These are phyloP conservation scores for Zootermopsis nevadensis DNA, from an alignment of 2,888 invertebrate species.

Conservation along the genomic window DNA sequence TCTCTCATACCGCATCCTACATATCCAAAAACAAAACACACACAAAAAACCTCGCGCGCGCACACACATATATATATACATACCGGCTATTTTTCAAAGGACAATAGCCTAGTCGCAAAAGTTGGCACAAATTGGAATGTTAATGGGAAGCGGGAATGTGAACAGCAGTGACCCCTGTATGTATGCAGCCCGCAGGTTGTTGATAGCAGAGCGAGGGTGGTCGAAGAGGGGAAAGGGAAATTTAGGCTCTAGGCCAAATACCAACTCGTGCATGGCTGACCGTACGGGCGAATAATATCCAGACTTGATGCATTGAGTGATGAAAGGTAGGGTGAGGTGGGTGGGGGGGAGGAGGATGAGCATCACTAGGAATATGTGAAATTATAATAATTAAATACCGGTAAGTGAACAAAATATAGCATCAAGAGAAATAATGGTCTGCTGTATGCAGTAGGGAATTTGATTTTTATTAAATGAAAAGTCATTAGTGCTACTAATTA, in stretches of 20 bases:
- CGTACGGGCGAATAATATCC: conserved; percentile 10
- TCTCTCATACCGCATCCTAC: conserved; percentile 42
- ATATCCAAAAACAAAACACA: conserved; percentile 47
- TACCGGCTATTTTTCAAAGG: conserved; percentile 48
- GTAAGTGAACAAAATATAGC: conserved; percentile 42
- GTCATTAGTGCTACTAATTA: conserved; percentile 40
- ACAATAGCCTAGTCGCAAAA: conserved; percentile 48
- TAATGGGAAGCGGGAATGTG: conserved; percentile 42
- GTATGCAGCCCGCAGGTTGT: conserved; percentile 42
- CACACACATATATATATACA: conserved; percentile 33
- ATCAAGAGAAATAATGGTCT: conserved; percentile 26
- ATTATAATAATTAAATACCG: conserved; percentile 44
- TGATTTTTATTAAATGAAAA: conserved; percentile 39
- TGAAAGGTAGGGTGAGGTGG: background rate
- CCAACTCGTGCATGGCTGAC: conserved; percentile 31
- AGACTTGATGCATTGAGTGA: conserved; percentile 10
- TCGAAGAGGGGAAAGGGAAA: background rate
- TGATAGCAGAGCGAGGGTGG: conserved; percentile 27
- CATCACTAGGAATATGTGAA: conserved; percentile 35
- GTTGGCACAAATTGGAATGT: conserved; percentile 50
- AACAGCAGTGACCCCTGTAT: conserved; percentile 36
- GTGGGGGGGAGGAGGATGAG: conserved; percentile 16
- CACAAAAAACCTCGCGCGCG: conserved; percentile 14
- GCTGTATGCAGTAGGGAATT: conserved; percentile 27
- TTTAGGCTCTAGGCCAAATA: conserved; percentile 41